These are phyloP conservation scores for Oedothorax gibbosus DNA, from an alignment of 1,140 invertebrate genomes.

Conservation along the genomic window DNA sequence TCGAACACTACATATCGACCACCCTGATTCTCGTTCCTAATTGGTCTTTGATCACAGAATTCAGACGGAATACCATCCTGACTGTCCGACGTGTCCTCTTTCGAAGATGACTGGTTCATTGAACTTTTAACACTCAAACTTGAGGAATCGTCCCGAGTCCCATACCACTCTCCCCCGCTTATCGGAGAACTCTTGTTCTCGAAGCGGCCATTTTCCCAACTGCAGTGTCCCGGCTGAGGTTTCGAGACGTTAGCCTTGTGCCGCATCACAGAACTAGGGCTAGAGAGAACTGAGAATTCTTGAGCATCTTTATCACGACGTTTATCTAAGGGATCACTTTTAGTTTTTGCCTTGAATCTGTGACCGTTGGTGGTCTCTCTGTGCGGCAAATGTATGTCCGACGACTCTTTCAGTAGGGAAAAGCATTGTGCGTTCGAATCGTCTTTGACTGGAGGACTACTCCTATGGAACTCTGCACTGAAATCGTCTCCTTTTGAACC, in stretches of 20 bases:
- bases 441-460: constrained; percentile 52
- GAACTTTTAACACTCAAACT: constrained; percentile 36
- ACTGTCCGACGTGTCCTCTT: constrained; percentile 46
- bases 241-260: constrained; percentile 42
- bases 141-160: constrained; percentile 24
- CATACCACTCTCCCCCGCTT: constrained; percentile 17
- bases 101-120: constrained; percentile 39
- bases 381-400: background rate
- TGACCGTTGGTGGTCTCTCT: constrained; percentile 23
- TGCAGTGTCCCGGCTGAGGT: constrained; percentile 15
- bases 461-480: constrained; percentile 31
- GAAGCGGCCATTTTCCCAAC: constrained; percentile 26
- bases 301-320: constrained; percentile 47
- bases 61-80: constrained; percentile 32
- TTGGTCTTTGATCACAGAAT: constrained; percentile 40
- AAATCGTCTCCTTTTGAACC: constrained; percentile 20
- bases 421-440: constrained; percentile 55
- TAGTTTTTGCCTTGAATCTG: constrained; percentile 51
- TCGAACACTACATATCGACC: constrained; percentile 46
- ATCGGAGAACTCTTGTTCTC: background rate
- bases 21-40: constrained; percentile 29
- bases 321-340: constrained; percentile 53
- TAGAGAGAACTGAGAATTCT: constrained; percentile 52
- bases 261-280: constrained; percentile 55
- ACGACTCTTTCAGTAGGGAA: constrained; percentile 16